Evolutionary conservation across 2,113 vertebrate species (phyloP), one percentile per base, ranked within the genome.

Genomic region (Apaloderma vittatum): DNA sequence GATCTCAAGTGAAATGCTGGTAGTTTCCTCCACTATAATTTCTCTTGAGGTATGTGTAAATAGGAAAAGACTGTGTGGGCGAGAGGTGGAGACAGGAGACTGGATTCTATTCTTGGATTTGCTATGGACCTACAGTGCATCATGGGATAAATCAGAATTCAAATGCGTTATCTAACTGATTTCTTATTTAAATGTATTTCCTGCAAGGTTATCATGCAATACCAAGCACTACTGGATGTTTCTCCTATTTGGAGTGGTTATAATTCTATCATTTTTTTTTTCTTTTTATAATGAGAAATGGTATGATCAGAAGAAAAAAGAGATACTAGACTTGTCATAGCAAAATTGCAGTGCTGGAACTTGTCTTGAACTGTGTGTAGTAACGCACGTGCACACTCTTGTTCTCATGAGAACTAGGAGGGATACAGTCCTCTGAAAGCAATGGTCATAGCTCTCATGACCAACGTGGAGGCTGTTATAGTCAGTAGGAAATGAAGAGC

Each of bases 31-130:
- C 67, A 74, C 59, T 94, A 59, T 88, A 73, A 78, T 94, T 84
- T 95, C 76, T 94, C 71, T 84, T 76, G 76, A 68, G 65, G 27
- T 86, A 40, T 82, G 72, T 51, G 45, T 86, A 93, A 86, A 88
- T 80, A 88, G 24, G 49, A 92, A 94, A 30, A 90, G 46, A 71
- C 26, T 88, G 59, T 95, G 68, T 90, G 85, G 81, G 87, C 76
- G 40, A 55, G 13, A 51, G 40, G 36, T 61, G 36, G 45, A 81
- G 37, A 65, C 4, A 70, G 43, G 49, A 43, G 51, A 57, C 26
- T 87, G 48, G 52, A 30, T 95, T 40, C 51, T 94, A 22, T 94
- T 90, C 30, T 85, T 70, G 62, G 15, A 24, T 65, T 59, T 62
- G 48, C 20, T 49, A 19, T 20, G 55, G 82, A 83, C 12, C 40